Percentiles rank a stretch among this genome's conserved stretches.
These are phyloP conservation scores for Diadegma fenestrale DNA, from an alignment of 2,888 invertebrate genomes.

Conservation along the genomic window DNA sequence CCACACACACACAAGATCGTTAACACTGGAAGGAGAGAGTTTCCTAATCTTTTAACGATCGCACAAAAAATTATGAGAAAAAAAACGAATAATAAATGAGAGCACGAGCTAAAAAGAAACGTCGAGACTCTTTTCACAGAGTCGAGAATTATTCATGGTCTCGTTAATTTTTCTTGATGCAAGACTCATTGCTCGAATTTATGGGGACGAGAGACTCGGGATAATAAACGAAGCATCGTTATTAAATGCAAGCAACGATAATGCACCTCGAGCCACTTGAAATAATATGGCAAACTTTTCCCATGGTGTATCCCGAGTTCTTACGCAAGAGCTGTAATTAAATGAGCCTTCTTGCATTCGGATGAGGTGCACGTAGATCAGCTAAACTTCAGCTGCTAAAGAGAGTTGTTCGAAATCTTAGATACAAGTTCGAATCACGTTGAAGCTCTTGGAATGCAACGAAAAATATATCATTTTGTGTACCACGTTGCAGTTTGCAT, in stretches of 20 bases:
- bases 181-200: background rate
- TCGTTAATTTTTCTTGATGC: background rate
- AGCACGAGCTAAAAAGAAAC: conserved; percentile 3
- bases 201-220: background rate
- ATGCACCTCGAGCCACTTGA: background rate
- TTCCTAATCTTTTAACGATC: conserved; percentile 39
- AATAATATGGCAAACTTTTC: conserved; percentile 15
- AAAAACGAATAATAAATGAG: conserved; percentile 23
- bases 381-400: background rate
- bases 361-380: background rate
- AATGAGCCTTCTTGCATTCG: background rate
- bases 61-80: conserved; percentile 36
- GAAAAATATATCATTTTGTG: too few species aligned
- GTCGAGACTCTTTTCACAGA: conserved; percentile 20
- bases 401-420: background rate
- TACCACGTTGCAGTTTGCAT: too few species aligned
- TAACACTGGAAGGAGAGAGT: conserved; percentile 55
- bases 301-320: background rate
- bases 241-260: background rate
- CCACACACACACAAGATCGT: conserved; percentile 53
- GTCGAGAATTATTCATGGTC: conserved; percentile 5
- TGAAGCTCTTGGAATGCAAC: too few species aligned
- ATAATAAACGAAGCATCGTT: background rate
- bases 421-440: too few species aligned
- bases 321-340: background rate